phyloP scores from a whole-genome alignment of 2,888 invertebrate species.

The Pseudococcus longispinus region DNA sequence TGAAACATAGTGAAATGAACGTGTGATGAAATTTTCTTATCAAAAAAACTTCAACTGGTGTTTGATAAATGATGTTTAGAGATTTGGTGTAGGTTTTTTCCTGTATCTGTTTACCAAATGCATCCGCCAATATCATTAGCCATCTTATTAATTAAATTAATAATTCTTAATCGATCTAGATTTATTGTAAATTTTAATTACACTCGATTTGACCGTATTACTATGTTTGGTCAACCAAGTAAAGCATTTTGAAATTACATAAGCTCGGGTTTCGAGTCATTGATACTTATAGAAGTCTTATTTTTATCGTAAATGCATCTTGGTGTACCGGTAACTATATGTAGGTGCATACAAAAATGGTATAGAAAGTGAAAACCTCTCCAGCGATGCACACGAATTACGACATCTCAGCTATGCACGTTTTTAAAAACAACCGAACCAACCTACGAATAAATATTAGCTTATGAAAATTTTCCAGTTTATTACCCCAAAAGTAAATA shows the following conservation, averaged over 20 bases:
- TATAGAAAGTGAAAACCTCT: constrained; percentile 22
- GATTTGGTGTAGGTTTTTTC: background rate
- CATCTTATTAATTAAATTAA: constrained; percentile 19
- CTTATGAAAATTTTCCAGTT: background rate
- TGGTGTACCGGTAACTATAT: background rate
- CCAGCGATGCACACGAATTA: background rate
- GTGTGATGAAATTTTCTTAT: constrained; percentile 15
- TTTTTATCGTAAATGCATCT: background rate
- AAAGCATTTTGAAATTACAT: background rate
- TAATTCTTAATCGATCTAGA: constrained; percentile 23
- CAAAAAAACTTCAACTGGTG: background rate
- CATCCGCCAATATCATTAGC: background rate
- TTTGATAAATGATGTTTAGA: background rate
- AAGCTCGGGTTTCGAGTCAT: background rate
- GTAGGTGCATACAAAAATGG: background rate
- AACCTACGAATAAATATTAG: background rate
- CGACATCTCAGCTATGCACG: background rate
- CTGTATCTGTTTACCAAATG: background rate
- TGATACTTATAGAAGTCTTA: background rate
- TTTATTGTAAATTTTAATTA: constrained; percentile 21
- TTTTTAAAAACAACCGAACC: background rate
- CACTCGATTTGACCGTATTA: constrained; percentile 17
- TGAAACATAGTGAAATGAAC: background rate
- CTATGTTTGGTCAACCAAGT: background rate
- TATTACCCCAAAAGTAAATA: background rate